phyloP scores from a whole-genome alignment of 2,888 invertebrate genomes.

The Microctonus brassicae region DNA sequence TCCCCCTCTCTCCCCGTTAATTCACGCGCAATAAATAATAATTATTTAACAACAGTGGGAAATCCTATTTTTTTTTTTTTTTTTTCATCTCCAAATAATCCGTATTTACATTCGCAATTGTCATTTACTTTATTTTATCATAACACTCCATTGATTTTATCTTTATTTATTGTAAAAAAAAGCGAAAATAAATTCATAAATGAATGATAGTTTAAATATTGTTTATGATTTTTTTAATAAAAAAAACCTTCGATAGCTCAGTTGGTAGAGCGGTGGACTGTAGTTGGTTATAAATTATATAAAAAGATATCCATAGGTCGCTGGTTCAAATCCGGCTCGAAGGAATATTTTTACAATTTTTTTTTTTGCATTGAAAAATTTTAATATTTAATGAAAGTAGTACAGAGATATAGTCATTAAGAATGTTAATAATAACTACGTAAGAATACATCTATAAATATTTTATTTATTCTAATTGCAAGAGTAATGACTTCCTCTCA shows the following conservation, averaged over 20 bases:
- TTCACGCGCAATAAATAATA: slow-evolving; percentile 25
- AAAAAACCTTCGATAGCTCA: slow-evolving; percentile 67
- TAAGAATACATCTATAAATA: neutral
- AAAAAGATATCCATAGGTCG: slow-evolving; percentile 66
- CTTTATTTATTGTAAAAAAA: slow-evolving; percentile 31
- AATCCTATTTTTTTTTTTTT: neutral
- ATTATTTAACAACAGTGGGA: slow-evolving; percentile 9
- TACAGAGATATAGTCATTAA: neutral
- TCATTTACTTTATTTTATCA: neutral
- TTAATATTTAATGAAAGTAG: neutral
- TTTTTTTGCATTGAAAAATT: slow-evolving; percentile 36
- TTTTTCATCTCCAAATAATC: neutral
- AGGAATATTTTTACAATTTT: slow-evolving; percentile 60
- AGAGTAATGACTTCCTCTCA: neutral
- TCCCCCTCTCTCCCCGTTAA: neutral
- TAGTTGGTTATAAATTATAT: slow-evolving; percentile 43
- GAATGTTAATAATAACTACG: slow-evolving; percentile 13
- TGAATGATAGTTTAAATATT: too few species aligned
- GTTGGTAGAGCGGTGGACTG: slow-evolving; percentile 71
- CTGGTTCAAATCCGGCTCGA: slow-evolving; percentile 70
- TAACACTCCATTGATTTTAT: neutral
- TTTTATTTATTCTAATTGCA: neutral
- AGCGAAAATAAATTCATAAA: too few species aligned
- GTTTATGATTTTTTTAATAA: too few species aligned
- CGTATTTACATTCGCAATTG: too few species aligned